A percentile compares a stretch with the other conserved stretches of the same genome.
These are phyloP conservation scores for Poeciliopsis occidentalis DNA, from an alignment of 2,113 vertebrate species.

Conservation along the genomic window DNA sequence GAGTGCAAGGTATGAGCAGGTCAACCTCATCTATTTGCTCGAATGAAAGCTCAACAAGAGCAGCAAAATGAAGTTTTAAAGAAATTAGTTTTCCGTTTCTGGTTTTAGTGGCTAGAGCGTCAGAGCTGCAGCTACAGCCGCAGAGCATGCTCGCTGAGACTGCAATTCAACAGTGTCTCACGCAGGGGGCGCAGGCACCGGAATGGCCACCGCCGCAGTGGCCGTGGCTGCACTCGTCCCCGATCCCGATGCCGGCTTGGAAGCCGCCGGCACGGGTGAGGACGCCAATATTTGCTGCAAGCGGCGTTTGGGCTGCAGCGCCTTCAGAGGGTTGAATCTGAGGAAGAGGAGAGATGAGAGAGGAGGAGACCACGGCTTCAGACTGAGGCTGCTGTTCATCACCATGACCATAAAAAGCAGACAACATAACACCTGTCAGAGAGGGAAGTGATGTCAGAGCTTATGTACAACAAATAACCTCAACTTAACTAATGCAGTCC, in stretches of 20 bases:
- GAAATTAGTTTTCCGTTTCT: neutral
- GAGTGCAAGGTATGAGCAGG: neutral
- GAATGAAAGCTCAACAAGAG: neutral
- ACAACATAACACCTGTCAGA: too few relatives aligned
- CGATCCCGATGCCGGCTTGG: constrained; percentile 47
- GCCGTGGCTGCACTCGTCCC: constrained; percentile 27
- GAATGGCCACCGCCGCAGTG: constrained; percentile 44
- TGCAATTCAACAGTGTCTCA: constrained; percentile 73
- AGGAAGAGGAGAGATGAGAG: constrained; percentile 63
- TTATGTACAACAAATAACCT: too few relatives aligned
- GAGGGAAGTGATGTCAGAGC: too few relatives aligned
- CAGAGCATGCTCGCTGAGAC: constrained; percentile 61
- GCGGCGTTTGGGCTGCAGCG: constrained; percentile 81
- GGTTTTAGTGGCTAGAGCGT: constrained; percentile 58
- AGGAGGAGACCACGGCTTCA: constrained; percentile 55
- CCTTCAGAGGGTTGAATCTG: constrained; percentile 85
- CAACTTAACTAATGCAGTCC: too few relatives aligned
- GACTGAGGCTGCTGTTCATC: constrained; percentile 5
- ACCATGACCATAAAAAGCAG: neutral
- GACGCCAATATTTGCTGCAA: constrained; percentile 79
- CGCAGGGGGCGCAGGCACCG: constrained; percentile 69
- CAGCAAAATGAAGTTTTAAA: neutral
- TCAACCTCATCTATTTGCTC: neutral
- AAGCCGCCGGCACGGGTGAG: constrained; percentile 55
- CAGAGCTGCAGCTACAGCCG: constrained; percentile 41